Base-by-base conservation (phyloP, 2,888 invertebrate genomes). In the Xiphydria camelus region DNA sequence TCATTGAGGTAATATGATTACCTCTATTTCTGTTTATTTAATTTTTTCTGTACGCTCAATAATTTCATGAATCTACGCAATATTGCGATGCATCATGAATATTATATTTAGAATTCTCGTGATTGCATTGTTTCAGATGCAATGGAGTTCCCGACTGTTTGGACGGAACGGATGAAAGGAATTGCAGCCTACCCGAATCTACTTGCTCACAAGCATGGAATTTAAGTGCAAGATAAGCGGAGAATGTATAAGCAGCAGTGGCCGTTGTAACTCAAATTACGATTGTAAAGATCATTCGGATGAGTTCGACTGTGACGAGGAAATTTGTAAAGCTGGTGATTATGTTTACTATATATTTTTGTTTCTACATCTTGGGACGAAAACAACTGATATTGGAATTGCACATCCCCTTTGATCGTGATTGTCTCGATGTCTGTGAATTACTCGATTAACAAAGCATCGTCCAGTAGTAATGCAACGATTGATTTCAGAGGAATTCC, bases 261-360 rank as follows among this genome's bases (percentile, higher is more conserved):
- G 68, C 26, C 78, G 78, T 2, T 85, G 85, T 55, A 78, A 85
- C 61, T 75, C 73, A 1, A 62, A 73, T 22, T 77, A 66, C 39
- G 80, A 85, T 53, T 85, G 85, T 54, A 48, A 51, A 1, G 85
- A 85, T 60, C 75, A 70, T 20, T 82, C 82, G 1, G 85, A 85
- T 60, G 84, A 85, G 56, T 64, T 74, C 5, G 71, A 78, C 48
- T 83, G 83, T 50, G 61, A 76, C 12, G 59, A 63, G 20, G 42
- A 45, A 14, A 31, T 26, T 1, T 63, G 63, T 35, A 49, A 34
- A 1, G 6, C n/a, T 4, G 56, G 61, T 59, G 48, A 45, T 43
- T 25, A 9, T 6, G 1, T 9, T 33, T 19, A n/a, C n/a, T n/a
- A n/a, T n/a, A n/a, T n/a, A n/a, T n/a, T n/a, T n/a, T n/a, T n/a